Evolutionary conservation across 2,797 vertebrate genomes (phyloP).

Genomic region (Pagetopsis macropterus): DNA sequence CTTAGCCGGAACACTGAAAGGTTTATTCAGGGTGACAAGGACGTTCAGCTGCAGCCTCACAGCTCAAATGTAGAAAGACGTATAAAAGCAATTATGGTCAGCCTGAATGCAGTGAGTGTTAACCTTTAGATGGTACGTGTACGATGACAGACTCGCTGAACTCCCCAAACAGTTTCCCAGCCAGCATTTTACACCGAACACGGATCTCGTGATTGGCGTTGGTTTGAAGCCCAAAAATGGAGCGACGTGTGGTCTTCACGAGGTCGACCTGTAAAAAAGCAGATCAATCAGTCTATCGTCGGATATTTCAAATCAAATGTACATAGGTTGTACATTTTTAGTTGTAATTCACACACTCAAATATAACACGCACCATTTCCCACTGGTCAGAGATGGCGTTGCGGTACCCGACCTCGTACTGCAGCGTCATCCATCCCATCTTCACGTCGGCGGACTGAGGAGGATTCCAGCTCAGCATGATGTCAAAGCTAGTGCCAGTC

Average conservation of each 20-base stretch:
- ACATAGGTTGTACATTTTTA: not conserved
- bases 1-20: not conserved
- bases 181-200: conserved; percentile 86
- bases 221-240: conserved; percentile 87
- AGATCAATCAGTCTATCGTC: too few relatives aligned
- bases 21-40: not conserved
- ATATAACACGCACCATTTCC: conserved; percentile 68
- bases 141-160: conserved; percentile 89
- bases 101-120: not conserved
- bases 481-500: conserved; percentile 83
- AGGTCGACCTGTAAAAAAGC: conserved; percentile 78
- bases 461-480: conserved; percentile 89
- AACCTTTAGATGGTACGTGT: conserved; percentile 76
- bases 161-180: conserved; percentile 85
- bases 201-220: conserved; percentile 89
- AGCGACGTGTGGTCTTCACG: conserved; percentile 77
- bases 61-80: not conserved
- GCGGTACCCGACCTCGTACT: conserved; percentile 91
- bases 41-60: not conserved
- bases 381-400: conserved; percentile 61
- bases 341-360: too few relatives aligned
- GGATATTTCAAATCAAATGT: not conserved
- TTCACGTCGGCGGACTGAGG: conserved; percentile 87
- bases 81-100: not conserved
- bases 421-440: conserved; percentile 90